Evolutionary conservation across 2,888 invertebrate species (phyloP), one percentile per base, ranked within the genome.

Genomic region (Hecatera dysodea): DNA sequence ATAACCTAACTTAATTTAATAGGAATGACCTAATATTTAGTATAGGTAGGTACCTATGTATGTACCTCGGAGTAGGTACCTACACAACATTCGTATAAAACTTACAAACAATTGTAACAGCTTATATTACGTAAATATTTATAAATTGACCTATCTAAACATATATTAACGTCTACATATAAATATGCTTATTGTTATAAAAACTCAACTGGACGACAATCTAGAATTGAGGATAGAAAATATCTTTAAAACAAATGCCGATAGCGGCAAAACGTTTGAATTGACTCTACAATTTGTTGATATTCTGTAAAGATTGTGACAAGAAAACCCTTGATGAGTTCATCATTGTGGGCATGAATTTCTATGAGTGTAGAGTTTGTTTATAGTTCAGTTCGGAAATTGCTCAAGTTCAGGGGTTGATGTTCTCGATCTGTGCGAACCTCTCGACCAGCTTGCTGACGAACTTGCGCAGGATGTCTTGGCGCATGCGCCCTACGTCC

Each of bases 401-500:
- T 29, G 42, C 11, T 19, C 8, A 17, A 33, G 19, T 75, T 90
- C 90, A 90, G 60, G 87, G 83, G 29, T 83, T 75, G 2, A 52
- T 74, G 44, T 73, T 72, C 39, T 86, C 85, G 39, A 85, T 79
- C 71, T 88, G 79, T 17, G 90, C 89, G 86, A 96, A 95, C 74
- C 87, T 90, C 22, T 94, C 88, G 0, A 98, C 97, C 61, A 98
- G 95, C 50, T 95, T 94, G 9, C 97, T 95, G 2, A 98, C 97
- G 81, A 97, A 97, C 63, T 97, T 96, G 75, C 97, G 96, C 57
- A 98, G 96, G n/a, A 97, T 90, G 9, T 96, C 96, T 87, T 98
- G 97, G 39, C 97, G 96, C 88, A 96, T 96, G 87, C 97, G 97
- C 9, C 98, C 98, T 0, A 98, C 97, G 86, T 97, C 97, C 80